Conservation (phyloP, 2,113 vertebrate genomes). For the Xenus cinereus region DNA sequence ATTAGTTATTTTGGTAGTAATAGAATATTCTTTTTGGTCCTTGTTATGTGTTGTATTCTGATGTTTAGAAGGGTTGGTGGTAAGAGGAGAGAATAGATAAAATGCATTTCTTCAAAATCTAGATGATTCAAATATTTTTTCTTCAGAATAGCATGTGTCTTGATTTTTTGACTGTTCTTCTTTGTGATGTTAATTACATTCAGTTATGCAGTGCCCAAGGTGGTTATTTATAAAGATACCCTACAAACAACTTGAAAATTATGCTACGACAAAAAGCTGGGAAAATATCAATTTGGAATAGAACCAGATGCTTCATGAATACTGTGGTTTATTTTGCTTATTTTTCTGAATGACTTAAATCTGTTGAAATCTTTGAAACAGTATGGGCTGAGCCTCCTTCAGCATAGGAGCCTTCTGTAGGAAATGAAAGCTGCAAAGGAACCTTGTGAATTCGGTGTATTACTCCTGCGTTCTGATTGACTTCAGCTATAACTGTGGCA, state of each 20-base stretch:
- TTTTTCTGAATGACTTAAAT: neutral
- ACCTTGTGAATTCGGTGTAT: neutral
- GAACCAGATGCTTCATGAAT: neutral
- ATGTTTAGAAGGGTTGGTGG: neutral
- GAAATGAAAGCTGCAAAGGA: neutral
- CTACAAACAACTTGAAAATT: slow-evolving; percentile 17
- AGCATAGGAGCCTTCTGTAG: neutral
- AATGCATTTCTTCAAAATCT: neutral
- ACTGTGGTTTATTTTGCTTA: neutral
- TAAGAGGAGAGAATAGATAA: neutral
- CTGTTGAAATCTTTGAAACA: neutral
- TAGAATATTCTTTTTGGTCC: neutral
- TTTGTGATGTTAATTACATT: slow-evolving; percentile 42
- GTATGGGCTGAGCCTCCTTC: neutral
- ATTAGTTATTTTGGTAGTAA: neutral
- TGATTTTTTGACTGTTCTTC: neutral
- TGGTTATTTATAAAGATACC: slow-evolving; percentile 26
- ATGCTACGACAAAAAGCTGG: slow-evolving; percentile 21
- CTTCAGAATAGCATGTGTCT: neutral
- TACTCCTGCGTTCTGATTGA: neutral
- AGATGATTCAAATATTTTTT: neutral
- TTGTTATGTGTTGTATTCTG: neutral
- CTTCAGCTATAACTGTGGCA: neutral
- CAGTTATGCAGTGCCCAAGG: neutral
- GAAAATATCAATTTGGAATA: neutral